Evolutionary conservation across 2,888 invertebrate genomes (phyloP).

Genomic region (Netelia melanura): DNA sequence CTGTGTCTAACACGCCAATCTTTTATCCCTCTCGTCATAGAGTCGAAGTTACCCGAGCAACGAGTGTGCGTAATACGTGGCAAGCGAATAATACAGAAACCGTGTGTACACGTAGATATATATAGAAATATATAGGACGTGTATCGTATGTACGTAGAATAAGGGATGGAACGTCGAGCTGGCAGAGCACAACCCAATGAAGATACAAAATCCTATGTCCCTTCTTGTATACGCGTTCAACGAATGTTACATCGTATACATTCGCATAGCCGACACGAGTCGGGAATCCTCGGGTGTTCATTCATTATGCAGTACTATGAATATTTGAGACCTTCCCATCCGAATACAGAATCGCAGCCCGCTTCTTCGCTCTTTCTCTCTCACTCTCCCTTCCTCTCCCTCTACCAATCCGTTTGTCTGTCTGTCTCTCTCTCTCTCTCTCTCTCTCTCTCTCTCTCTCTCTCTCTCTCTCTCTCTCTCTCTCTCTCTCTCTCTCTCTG

Average conservation of each 20-base stretch:
- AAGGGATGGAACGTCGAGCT: constrained; percentile 28
- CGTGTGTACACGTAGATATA: neutral
- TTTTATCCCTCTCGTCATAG: constrained; percentile 29
- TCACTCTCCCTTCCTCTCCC: neutral
- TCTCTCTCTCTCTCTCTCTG: neutral
- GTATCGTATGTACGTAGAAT: neutral
- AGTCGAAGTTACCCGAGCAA: constrained; percentile 36
- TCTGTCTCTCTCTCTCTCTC: neutral
- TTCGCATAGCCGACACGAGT: constrained; percentile 25
- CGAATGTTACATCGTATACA: constrained; percentile 15
- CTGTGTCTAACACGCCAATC: constrained; percentile 40
- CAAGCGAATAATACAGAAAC: constrained; percentile 43
- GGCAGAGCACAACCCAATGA: constrained; percentile 29
- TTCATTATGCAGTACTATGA: constrained; percentile 80
- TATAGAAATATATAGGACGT: neutral
- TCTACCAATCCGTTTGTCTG: too few relatives aligned
- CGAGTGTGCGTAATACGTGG: constrained; percentile 52
- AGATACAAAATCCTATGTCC: constrained; percentile 51
- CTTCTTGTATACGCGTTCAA: constrained; percentile 4
- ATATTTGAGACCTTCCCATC: constrained; percentile 75
- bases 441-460: neutral
- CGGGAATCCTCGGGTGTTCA: constrained; percentile 65
- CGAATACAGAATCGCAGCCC: constrained; percentile 66
- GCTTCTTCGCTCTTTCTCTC: constrained; percentile 36
- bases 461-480: neutral